phyloP scores from a whole-genome alignment of 2,113 vertebrate species.

The Chaenocephalus aceratus region DNA sequence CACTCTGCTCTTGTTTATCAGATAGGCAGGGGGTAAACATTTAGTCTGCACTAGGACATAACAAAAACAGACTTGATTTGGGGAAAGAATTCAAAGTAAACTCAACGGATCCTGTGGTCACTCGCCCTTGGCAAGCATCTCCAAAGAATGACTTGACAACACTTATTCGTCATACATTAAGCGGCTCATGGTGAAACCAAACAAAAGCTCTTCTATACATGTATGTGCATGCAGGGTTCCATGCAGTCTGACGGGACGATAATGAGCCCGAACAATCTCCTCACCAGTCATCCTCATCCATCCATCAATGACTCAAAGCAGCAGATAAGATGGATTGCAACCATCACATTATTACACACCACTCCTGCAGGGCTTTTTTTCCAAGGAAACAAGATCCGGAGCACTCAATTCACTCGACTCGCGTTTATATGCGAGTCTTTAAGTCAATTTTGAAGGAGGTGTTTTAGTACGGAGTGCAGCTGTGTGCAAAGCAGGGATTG shows the following conservation, averaged over 20 bases:
- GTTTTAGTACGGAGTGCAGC: constrained; percentile 30
- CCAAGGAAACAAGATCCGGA: constrained; percentile 37
- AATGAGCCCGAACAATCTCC: constrained; percentile 48
- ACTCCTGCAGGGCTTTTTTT: constrained; percentile 42
- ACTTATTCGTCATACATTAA: constrained; percentile 21
- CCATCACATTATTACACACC: constrained; percentile 45
- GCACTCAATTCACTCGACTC: constrained; percentile 10
- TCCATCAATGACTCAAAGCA: constrained; percentile 53
- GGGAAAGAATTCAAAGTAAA: constrained; percentile 28
- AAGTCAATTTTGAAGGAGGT: constrained; percentile 5
- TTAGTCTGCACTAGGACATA: constrained; percentile 17
- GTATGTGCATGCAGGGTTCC: constrained; percentile 16
- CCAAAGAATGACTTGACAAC: constrained; percentile 14
- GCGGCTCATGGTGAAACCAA: constrained; percentile 4
- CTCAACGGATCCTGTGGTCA: constrained; percentile 41
- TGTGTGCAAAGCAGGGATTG: constrained; percentile 32
- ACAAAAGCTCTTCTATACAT: constrained; percentile 4
- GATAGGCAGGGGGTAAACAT: constrained; percentile 38
- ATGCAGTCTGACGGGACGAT: constrained; percentile 34
- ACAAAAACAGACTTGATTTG: constrained; percentile 8
- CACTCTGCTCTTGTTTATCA: constrained; percentile 47
- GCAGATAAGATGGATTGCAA: constrained; percentile 57
- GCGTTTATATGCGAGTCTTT: constrained; percentile 15
- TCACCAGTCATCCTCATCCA: constrained; percentile 48
- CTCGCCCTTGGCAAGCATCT: constrained; percentile 10